These are phyloP conservation scores for Neostethus bicornis DNA, from an alignment of 2,797 vertebrate species.

Conservation along the genomic window DNA sequence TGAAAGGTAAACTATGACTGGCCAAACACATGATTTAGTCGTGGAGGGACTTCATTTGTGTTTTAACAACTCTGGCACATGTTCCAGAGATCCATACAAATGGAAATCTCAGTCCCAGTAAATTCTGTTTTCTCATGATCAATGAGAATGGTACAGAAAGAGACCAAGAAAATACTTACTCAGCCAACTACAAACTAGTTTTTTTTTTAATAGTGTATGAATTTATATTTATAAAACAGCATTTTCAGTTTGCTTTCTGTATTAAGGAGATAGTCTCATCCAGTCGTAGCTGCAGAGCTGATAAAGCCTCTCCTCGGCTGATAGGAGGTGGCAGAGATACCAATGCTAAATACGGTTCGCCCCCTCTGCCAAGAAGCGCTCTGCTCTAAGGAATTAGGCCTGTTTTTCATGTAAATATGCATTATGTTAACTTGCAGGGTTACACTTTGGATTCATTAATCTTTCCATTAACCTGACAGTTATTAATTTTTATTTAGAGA, in stretches of 20 bases:
- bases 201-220: constrained; percentile 70
- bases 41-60: no score
- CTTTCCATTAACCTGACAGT: constrained; percentile 56
- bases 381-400: constrained; percentile 35
- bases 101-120: no score
- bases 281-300: constrained; percentile 42
- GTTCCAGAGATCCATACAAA: no score
- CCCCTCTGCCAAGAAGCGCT: constrained; percentile 16
- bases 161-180: constrained; percentile 51
- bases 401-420: constrained; percentile 66
- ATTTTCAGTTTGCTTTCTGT: constrained; percentile 61
- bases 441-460: constrained; percentile 55
- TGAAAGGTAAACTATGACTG: constrained; percentile 29
- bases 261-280: constrained; percentile 60
- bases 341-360: constrained; percentile 25
- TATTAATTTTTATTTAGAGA: constrained; percentile 63
- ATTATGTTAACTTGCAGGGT: constrained; percentile 47
- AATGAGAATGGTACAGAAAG: constrained; percentile 42
- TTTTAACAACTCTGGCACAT: constrained; percentile 7
- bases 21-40: constrained; percentile 33
- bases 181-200: constrained; percentile 53
- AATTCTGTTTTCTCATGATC: constrained; percentile 39
- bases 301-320: constrained; percentile 51
- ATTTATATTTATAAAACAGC: constrained; percentile 66
- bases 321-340: constrained; percentile 59